Percentiles rank a stretch among this genome's conserved stretches.
phyloP scores from a whole-genome alignment of 2,113 vertebrate species.

The Tragelaphus scriptus region DNA sequence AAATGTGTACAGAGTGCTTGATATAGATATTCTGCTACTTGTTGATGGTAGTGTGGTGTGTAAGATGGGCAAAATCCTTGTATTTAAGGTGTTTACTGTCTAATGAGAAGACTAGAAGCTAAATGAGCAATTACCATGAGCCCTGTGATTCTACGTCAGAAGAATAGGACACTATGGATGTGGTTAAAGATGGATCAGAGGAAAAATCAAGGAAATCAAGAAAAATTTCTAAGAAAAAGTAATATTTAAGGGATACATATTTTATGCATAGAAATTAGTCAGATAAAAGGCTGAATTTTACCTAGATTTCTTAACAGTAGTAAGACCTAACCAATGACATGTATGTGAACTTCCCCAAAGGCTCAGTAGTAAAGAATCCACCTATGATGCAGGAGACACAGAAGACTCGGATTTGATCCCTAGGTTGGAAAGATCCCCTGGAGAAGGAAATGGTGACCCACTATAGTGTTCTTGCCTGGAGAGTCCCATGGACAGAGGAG shows the following conservation, averaged over 20 bases:
- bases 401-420: neutral
- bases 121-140: neutral
- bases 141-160: neutral
- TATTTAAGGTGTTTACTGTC: neutral
- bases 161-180: neutral
- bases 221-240: neutral
- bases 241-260: neutral
- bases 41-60: neutral
- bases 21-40: neutral
- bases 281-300: neutral
- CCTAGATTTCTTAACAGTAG: neutral
- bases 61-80: neutral
- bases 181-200: neutral
- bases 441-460: neutral
- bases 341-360: neutral
- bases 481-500: neutral
- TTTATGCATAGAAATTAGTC: neutral
- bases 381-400: neutral
- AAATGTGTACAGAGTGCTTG: neutral
- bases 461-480: neutral
- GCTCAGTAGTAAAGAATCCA: neutral
- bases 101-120: neutral
- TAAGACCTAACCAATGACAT: neutral
- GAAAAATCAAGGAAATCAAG: neutral
- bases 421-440: neutral